Conservation (phyloP, 1,140 invertebrate species). For the Pseudobourletiella spinata region DNA sequence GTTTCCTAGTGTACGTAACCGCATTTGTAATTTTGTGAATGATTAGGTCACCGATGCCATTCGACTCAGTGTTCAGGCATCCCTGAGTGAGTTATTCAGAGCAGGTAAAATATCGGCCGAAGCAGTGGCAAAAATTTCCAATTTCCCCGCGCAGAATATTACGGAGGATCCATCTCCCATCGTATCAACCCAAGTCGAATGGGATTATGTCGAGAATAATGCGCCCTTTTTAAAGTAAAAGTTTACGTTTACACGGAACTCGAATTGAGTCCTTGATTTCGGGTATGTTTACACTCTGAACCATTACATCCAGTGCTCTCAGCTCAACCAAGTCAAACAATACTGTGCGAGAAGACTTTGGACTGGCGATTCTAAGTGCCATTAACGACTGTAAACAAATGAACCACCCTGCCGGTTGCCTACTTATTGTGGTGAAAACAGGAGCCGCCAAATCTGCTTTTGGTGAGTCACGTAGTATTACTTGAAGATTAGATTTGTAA, state of each 20-base stretch:
- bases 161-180: background rate
- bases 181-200: background rate
- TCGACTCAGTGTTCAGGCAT: background rate
- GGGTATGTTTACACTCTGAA: too few species aligned
- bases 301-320: background rate
- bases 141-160: background rate
- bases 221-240: background rate
- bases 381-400: background rate
- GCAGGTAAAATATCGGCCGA: background rate
- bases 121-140: background rate
- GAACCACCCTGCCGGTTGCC: background rate
- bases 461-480: too few species aligned
- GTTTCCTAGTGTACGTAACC: background rate
- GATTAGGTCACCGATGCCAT: background rate
- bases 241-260: too few species aligned
- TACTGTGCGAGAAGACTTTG: background rate
- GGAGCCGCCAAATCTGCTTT: background rate
- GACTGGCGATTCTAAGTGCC: background rate
- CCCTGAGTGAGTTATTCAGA: background rate
- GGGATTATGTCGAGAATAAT: background rate
- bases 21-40: background rate
- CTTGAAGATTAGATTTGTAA: background rate
- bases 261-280: too few species aligned
- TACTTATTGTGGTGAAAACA: background rate
- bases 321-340: background rate